Conservation (phyloP, 2,113 vertebrate species). For the Leptosomus discolor region DNA sequence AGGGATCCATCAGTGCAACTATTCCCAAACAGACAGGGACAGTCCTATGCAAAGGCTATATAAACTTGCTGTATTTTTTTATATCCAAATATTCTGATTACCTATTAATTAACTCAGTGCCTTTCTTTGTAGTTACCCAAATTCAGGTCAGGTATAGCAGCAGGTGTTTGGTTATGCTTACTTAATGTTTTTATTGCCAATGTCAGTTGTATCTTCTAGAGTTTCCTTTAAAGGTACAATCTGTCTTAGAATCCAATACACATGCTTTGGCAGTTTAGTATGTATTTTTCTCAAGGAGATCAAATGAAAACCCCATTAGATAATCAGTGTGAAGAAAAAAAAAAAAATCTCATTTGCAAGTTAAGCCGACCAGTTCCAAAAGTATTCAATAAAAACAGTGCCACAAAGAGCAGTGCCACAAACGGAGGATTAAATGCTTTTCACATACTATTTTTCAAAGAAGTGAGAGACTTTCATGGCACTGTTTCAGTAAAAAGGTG, state of each 20-base stretch:
- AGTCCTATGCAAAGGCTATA: background rate
- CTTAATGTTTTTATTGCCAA: background rate
- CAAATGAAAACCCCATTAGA: conserved; percentile 21
- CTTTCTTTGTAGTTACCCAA: background rate
- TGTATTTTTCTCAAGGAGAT: conserved; percentile 51
- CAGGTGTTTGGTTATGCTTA: background rate
- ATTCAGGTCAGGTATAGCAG: background rate
- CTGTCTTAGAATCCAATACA: background rate
- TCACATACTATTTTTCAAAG: background rate
- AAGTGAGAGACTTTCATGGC: background rate
- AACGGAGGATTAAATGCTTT: background rate
- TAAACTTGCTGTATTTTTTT: background rate
- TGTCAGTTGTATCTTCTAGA: background rate
- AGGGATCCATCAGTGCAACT: background rate
- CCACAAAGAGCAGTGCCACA: background rate
- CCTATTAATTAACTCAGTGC: background rate
- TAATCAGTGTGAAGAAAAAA: background rate
- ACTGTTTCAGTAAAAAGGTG: background rate
- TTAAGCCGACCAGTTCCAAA: conserved; percentile 8
- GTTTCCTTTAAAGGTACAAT: conserved; percentile 7
- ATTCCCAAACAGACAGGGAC: background rate
- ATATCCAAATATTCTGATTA: background rate
- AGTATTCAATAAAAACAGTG: background rate
- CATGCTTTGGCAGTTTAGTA: background rate
- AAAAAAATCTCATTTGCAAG: background rate